Base-by-base conservation (phyloP, 2,888 invertebrate genomes). In the Papilio elwesi region DNA sequence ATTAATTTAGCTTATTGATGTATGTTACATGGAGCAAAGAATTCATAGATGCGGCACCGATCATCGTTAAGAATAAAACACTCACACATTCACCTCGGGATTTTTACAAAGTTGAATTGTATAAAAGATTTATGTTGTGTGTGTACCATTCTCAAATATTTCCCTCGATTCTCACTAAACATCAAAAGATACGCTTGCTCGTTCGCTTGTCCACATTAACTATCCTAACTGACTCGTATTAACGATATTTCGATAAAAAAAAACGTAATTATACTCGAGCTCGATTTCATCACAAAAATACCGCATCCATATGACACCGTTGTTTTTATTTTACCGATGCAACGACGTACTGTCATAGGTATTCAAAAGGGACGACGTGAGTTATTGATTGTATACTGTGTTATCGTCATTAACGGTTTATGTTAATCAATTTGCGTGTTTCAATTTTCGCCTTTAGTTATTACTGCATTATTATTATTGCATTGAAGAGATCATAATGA, bases 1-100 rank as follows among this genome's bases (percentile, higher is more conserved):
- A 86, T 87, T 87, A 82, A 87, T 86, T 86, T 82, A 80, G 79
- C 81, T 85, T 82, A 85, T 86, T 87, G 85, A 85, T 84, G 80
- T 76, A 78, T 38, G 69, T n/a, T 52, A 47, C 69, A 26, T 38
- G n/a, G 53, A 55, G 11, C 55, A 10, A 52, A 55, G 12, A 59
- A 47, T n/a, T 47, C 43, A 11, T 80, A 75, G 69, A 75, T 53
- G 49, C 52, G 71, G 69, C 12, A 74, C 11, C 53, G 65, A 48
- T 43, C 38, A 12, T 36, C 16, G 26, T 36, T 52, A 38, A 62
- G 43, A 6, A 43, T 9, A 43, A 43, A 43, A 9, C 6, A 43
- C 2, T 26, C 1, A 26, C 1, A 26, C 2, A 26, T 26, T 2
- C 26, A 26, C 26, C 26, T 26, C 26, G 4, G 26, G 4, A 26